Percentiles rank a stretch among this genome's conserved stretches.
Evolutionary conservation across 2,888 invertebrate species (phyloP).

Genomic region (Yponomeuta malinellus): DNA sequence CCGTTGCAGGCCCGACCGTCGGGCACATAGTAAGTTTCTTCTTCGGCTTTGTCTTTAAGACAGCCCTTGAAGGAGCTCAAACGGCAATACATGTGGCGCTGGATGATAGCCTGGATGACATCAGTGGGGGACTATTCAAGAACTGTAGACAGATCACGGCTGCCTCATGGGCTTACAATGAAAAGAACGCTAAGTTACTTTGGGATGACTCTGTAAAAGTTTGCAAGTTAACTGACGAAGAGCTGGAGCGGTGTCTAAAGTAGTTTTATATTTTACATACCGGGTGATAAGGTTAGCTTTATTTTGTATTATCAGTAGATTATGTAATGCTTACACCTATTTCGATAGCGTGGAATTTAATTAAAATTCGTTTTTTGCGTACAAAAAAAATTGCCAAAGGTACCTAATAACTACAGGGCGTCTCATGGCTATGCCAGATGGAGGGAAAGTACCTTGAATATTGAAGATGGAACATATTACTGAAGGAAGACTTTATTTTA

Average conservation of each 20-base stretch:
- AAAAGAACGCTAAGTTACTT: constrained; percentile 80
- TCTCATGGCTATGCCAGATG: too few relatives aligned
- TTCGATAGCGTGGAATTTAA: too few relatives aligned
- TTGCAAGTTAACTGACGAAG: constrained; percentile 12
- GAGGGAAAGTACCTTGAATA: too few relatives aligned
- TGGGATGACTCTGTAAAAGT: constrained; percentile 84
- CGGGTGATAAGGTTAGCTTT: not conserved
- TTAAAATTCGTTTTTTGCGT: too few relatives aligned
- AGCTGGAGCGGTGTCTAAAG: constrained; percentile 19
- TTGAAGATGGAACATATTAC: too few relatives aligned
- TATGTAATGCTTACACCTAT: too few relatives aligned
- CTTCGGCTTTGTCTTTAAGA: constrained; percentile 82
- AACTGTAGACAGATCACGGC: constrained; percentile 82
- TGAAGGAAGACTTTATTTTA: too few relatives aligned
- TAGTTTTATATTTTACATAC: not conserved
- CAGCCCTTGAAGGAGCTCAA: constrained; percentile 86
- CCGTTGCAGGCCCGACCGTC: constrained; percentile 61
- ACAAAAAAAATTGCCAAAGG: too few relatives aligned
- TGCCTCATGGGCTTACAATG: constrained; percentile 76
- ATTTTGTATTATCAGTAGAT: too few relatives aligned
- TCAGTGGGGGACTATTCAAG: constrained; percentile 84
- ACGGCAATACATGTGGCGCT: constrained; percentile 84
- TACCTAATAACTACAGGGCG: too few relatives aligned
- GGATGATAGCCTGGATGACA: constrained; percentile 80
- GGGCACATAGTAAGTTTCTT: constrained; percentile 75